Base-by-base conservation (phyloP, 2,888 invertebrate species). In the Dilophus febrilis region DNA sequence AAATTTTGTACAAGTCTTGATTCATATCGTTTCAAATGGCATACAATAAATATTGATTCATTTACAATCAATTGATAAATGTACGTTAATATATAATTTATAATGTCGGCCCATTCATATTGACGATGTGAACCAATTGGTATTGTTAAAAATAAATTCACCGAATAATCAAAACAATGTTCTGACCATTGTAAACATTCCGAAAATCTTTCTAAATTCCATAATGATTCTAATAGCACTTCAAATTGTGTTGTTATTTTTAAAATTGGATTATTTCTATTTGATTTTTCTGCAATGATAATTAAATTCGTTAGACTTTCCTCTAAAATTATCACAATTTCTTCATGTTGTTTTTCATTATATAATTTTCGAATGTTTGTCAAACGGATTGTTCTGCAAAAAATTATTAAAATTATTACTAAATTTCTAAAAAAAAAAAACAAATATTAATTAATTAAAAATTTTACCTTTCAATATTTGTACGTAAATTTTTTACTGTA, bases 181-280 rank as follows among this genome's bases (percentile, higher is more conserved):
- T 87, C 77, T 2, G 78, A 73, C 85, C 85, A 88, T 46, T 74
- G 64, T 44, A 82, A 73, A 52, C 83, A 82, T 35, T 75, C 72
- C 48, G 74, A 64, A 11, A 63, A 62, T 47, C 72, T 68, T 41
- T 70, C 65, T 29, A 75, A 57, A 40, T 74, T 70, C 70, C 72
- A 74, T 43, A 77, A 67, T 32, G 77, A 70, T 43, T 81, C 77
- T 43, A 79, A 60, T 44, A 82, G 65, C 40, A 79, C 49, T 46
- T 53, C 52, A 31, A 52, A 48, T 42, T 53, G 52, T 13, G 49
- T 51, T 42, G 50, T 49, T 6, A 52, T 45, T 30, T 50, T 50
- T 32, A 49, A 44, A 1, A 47, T 37, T 27, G 48, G 45, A 22
- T 50, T 48, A 40, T 53, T 51, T 3, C 45, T 47, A 37, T 49